Base-by-base conservation (phyloP, 2,797 vertebrate genomes). In the Sebastes nivosus region DNA sequence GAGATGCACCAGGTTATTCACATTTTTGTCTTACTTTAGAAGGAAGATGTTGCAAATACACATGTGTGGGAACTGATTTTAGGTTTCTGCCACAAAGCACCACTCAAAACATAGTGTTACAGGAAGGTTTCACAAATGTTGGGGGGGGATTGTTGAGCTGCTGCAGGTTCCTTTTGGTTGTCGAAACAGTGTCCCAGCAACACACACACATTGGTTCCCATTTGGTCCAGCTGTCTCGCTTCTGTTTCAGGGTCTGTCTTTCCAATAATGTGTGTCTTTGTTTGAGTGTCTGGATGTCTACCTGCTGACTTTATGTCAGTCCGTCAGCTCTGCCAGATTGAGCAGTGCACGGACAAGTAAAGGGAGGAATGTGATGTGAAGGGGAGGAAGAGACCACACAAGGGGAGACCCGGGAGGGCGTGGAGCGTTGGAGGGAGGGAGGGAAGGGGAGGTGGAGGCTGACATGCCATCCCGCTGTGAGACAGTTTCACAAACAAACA, bases 341-440 rank as follows among this genome's bases (percentile, higher is more conserved):
- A 87, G 82, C 74, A 14, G 77, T 66, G 80, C 77, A 79, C 77
- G 36, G 87, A 89, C 82, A 89, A 87, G 89, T 73, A 72, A 78
- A 82, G 75, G 71, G 73, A 91, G 92, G 92, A 94, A 93, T 95
- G 93, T 81, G 84, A 93, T 93, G 90, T 82, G 82, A 82, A 85
- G 75, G 80, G 79, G 77, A 82, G 87, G 75, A 84, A 63, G 76
- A 87, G 93, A 95, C 93, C 94, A 95, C 94, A 95, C 94, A 92
- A 83, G 84, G 89, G 88, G 80, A 87, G 89, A 86, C 61, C 71
- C n/a, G 52, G 78, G 82, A 88, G 82, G 88, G 82, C 29, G 79
- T 84, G 79, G 79, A 86, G 79, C 20, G n/a, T 55, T 2, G 22
- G 72, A 83, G 72, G 67, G 29, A 69, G 24, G 60, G 58, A 18